Evolutionary conservation across 2,113 vertebrate species (phyloP).

Genomic region (Uria aalge): DNA sequence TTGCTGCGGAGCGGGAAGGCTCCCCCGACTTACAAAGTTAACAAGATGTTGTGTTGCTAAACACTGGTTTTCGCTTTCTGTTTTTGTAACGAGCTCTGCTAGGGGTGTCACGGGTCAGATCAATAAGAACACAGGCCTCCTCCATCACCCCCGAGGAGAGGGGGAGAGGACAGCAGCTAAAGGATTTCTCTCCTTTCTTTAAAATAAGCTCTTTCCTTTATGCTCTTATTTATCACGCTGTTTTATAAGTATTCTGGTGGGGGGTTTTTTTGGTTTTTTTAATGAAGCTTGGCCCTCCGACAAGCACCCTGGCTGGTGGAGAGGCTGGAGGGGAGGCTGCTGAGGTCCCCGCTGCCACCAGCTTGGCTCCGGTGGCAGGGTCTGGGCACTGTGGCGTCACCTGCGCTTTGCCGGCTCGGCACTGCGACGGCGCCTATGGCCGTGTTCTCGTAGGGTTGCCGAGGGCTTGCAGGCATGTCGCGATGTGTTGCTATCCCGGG

Average conservation of each 20-base stretch:
- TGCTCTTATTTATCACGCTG: background rate
- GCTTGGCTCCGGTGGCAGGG: background rate
- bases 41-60: conserved; percentile 50
- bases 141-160: background rate
- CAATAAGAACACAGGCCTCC: background rate
- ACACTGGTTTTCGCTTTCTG: conserved; percentile 8
- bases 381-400: rapidly evolving
- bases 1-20: background rate
- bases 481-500: background rate
- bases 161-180: background rate
- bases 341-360: rapidly evolving
- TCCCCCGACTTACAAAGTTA: conserved; percentile 24
- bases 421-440: rapidly evolving
- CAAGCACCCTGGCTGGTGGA: rapidly evolving
- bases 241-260: background rate
- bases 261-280: no score
- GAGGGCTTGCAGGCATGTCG: background rate
- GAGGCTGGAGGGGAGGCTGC: background rate
- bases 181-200: background rate
- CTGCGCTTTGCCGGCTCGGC: background rate
- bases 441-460: rapidly evolving
- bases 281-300: background rate
- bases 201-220: background rate
- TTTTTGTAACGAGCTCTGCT: background rate
- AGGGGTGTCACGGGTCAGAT: background rate